Base-by-base conservation (phyloP, 2,888 invertebrate species). In the Tenthredo livida region DNA sequence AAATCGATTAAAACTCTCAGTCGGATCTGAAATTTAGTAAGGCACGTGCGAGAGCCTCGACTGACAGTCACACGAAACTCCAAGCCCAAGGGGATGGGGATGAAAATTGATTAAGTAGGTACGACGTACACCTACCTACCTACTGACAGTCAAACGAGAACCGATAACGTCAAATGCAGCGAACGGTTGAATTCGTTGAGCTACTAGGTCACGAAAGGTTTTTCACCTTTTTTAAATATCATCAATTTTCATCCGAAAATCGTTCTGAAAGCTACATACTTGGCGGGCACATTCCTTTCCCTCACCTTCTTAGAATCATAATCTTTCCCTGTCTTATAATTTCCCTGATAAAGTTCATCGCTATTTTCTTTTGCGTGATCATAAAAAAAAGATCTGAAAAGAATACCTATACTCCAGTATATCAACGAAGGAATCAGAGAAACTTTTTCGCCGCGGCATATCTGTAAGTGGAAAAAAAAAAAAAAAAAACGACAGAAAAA, bases 111-210 rank as follows among this genome's bases (percentile, higher is more conserved):
- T 80, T 43, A 80, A 80, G 80, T 61, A 80, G 61, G 21, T 37
- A 77, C 17, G 37, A 54, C 15, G 7, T 33, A 50, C n/a, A 50
- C 50, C 37, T n/a, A 72, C 29, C 73, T 67, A 25, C 33, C 54
- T 54, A 33, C 85, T 86, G 85, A 87, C 86, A 87, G 86, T 87
- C 87, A 88, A 88, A 88, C 21, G 61, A 87, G 86, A 87, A 86
- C 88, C 88, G 91, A 91, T 91, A 91, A 89, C 89, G 91, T 90
- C 91, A 89, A 25, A 86, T 87, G 84, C 89, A 89, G 87, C 86
- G 87, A 84, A 84, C 85, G 73, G 84, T 43, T 29, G 84, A 84
- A 72, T 50, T 70, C 54, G 72, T 33, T n/a, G 21, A 67, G 17
- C 67, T 33, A 33, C 33, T 3, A 5, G 17, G 67, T 33, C 33